phyloP scores from a whole-genome alignment of 2,797 vertebrate genomes.

The Eurystomus glaucurus region DNA sequence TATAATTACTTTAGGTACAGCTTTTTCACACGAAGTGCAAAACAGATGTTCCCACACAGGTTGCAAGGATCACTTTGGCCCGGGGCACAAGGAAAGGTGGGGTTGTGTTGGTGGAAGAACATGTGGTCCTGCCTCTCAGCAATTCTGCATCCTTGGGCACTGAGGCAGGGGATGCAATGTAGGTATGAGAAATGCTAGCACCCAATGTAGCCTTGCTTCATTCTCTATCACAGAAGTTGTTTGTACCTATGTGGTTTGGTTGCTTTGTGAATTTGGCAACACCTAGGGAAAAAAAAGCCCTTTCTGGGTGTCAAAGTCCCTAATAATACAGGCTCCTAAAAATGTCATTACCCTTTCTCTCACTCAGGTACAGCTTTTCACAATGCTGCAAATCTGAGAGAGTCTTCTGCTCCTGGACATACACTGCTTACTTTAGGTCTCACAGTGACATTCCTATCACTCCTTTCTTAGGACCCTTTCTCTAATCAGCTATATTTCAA shows the following conservation, averaged over 20 bases:
- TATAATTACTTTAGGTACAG: not conserved
- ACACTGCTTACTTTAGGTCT: not conserved
- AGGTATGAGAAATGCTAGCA: not conserved
- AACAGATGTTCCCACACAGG: not conserved
- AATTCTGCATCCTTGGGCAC: not conserved
- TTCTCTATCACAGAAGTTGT: rapidly evolving
- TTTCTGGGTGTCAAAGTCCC: not conserved
- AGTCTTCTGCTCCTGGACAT: rapidly evolving
- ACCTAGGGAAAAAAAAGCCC: not conserved
- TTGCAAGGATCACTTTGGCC: not conserved
- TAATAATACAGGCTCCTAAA: not conserved
- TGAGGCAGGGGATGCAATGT: rapidly evolving
- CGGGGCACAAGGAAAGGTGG: not conserved
- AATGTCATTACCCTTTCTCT: not conserved
- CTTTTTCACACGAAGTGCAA: not conserved
- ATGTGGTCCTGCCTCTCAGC: not conserved
- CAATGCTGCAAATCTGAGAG: not conserved
- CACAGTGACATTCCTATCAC: not conserved
- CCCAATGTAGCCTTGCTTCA: not conserved
- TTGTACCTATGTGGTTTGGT: not conserved
- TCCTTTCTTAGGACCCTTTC: not conserved
- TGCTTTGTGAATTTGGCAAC: not conserved
- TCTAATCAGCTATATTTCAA: not conserved
- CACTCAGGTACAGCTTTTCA: not conserved
- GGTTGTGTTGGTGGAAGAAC: not conserved